phyloP scores from a whole-genome alignment of 2,797 vertebrate species.

The Cynodonichthys magdalenae region DNA sequence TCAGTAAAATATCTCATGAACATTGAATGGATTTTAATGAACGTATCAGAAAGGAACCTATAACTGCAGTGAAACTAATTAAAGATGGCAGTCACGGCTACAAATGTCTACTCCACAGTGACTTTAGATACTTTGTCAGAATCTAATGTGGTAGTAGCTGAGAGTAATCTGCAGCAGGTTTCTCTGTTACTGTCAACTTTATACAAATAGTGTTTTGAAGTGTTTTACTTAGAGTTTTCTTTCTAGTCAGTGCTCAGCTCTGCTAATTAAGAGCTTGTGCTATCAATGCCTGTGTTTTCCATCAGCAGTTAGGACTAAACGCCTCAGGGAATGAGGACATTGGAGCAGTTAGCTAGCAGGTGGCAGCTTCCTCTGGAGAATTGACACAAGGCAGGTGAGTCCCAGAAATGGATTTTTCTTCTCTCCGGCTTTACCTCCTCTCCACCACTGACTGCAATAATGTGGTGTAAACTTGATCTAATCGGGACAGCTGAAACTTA shows the following conservation, averaged over 20 bases:
- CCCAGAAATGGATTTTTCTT: slow-evolving; percentile 19
- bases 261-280: background rate
- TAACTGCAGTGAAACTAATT: too few relatives aligned
- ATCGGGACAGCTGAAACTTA: slow-evolving; percentile 46
- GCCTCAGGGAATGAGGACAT: slow-evolving; percentile 7
- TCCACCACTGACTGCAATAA: slow-evolving; percentile 16
- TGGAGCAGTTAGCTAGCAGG: slow-evolving; percentile 21
- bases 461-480: slow-evolving; percentile 37
- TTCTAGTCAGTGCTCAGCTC: background rate
- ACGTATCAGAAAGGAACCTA: too few relatives aligned
- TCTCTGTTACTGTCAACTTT: too few relatives aligned
- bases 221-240: background rate
- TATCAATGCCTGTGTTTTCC: background rate
- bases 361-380: slow-evolving; percentile 32
- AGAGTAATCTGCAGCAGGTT: too few relatives aligned
- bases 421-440: slow-evolving; percentile 12
- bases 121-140: too few relatives aligned
- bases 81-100: too few relatives aligned
- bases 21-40: too few relatives aligned
- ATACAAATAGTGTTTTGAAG: too few relatives aligned
- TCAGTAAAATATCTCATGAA: too few relatives aligned
- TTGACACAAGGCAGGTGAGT: slow-evolving; percentile 12
- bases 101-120: too few relatives aligned
- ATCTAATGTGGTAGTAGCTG: too few relatives aligned
- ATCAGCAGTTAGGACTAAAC: slow-evolving; percentile 11